Evolutionary conservation across 2,797 vertebrate genomes (phyloP).

Genomic region (Amphiprion clarkii): DNA sequence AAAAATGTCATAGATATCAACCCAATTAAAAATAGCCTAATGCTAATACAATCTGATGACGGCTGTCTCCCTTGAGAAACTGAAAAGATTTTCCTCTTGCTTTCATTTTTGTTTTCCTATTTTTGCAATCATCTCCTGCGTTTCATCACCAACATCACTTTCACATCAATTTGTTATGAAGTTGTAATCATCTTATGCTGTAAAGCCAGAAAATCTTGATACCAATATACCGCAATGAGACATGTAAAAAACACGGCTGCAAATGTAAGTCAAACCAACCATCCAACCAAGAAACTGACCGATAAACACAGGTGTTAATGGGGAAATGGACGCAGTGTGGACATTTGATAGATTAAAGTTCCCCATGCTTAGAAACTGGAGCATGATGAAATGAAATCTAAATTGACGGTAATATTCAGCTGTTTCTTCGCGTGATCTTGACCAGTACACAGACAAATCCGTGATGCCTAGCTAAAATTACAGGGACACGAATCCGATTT

Average conservation of each 20-base stretch:
- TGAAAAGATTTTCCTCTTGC: background rate
- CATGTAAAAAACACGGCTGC: conserved; percentile 20
- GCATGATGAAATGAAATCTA: conserved; percentile 18
- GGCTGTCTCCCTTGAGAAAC: background rate
- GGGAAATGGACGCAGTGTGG: background rate
- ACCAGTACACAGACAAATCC: background rate
- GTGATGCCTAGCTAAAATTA: conserved; percentile 11
- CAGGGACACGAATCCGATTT: background rate
- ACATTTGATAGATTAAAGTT: conserved; percentile 13
- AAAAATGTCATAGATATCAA: conserved; percentile 4
- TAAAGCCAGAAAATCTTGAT: background rate
- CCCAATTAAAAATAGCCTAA: background rate
- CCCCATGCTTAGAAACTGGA: conserved; percentile 16
- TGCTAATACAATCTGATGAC: conserved; percentile 7
- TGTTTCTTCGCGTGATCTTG: background rate
- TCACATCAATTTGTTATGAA: conserved; percentile 15
- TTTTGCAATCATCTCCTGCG: background rate
- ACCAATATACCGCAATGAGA: conserved; percentile 12
- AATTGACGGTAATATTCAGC: background rate
- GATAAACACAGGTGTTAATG: background rate
- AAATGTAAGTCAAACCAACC: conserved; percentile 8
- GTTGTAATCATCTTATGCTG: conserved; percentile 10
- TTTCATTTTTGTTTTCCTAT: conserved; percentile 6
- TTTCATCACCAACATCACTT: conserved; percentile 23
- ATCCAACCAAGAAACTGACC: background rate